Conservation (phyloP, 2,888 invertebrate species). For the Cerceris ruficornis region DNA sequence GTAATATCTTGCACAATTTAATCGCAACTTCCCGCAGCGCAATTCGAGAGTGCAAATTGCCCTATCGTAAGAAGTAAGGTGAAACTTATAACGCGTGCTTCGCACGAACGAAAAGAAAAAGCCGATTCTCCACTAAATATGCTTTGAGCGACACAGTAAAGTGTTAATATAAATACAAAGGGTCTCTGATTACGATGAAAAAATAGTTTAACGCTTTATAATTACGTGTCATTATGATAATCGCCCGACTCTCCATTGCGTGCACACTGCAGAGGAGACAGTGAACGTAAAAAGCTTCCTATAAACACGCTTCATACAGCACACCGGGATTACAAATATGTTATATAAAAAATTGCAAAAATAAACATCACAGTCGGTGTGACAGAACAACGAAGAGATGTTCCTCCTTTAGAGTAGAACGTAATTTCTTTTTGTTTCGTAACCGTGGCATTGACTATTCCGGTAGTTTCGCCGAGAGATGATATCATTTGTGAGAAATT, state of each 20-base stretch:
- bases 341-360: neutral
- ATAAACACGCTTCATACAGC: slow-evolving; percentile 35
- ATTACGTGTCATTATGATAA: slow-evolving; percentile 11
- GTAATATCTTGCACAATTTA: slow-evolving; percentile 21
- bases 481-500: no score
- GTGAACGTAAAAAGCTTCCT: slow-evolving; percentile 4
- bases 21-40: neutral
- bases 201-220: slow-evolving; percentile 36
- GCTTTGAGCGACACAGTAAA: slow-evolving; percentile 20
- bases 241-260: slow-evolving; percentile 8
- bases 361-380: neutral
- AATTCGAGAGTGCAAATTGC: neutral
- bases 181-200: slow-evolving; percentile 17
- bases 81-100: slow-evolving; percentile 11
- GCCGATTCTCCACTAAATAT: neutral
- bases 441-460: no score
- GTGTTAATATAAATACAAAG: slow-evolving; percentile 1
- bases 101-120: slow-evolving; percentile 10
- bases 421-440: no score
- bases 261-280: slow-evolving; percentile 5
- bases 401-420: no score
- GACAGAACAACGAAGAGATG: slow-evolving; percentile 4
- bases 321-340: slow-evolving; percentile 33
- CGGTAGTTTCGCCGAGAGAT: no score
- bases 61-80: slow-evolving; percentile 1